Evolutionary conservation across 1,140 invertebrate species (phyloP), one percentile per base, ranked within the genome.

Genomic region (Drosophila athabasca): DNA sequence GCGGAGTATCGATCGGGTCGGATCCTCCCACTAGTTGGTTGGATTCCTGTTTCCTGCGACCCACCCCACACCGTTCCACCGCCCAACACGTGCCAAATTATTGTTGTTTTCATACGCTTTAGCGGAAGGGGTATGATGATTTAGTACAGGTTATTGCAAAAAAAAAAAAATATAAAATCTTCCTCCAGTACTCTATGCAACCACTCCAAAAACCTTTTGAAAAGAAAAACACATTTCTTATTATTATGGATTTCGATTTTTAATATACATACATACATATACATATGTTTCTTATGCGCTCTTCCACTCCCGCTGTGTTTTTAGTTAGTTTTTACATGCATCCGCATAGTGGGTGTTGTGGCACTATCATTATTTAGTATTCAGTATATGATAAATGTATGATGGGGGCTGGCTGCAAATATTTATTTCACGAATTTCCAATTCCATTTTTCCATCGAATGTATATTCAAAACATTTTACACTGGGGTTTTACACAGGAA

Each of bases 391-490:
- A 26, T 69, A 77, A 54, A 70, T 65, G 66, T 75, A 59, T 84
- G 67, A 78, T 60, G 31, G 51, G 15, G 31, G 68, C 22, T 70
- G 22, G 58, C 46, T 61, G 43, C 46, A 48, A 19, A 19, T 62
- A 48, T 59, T 53, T 57, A 46, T 58, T 55, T 51, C 24, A 26
- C 17, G 11, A 45, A 60, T 62, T 62, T 83, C 59, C 79, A 53
- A 72, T 62, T 65, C 53, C 13, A 19, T 44, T 49, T 58, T 43
- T 19, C 8, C 17, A n/a, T 24, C n/a, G 13, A 29, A 35, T 50
- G 60, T 71, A 65, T 64, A n/a, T 54, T 62, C 29, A 46, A 65
- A 80, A 68, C 62, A 76, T 81, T 84, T 76, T 80, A 79, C 80
- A 84, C 80, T 83, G 80, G 80, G 69, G 35, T 55, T 48, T 66